phyloP scores from a whole-genome alignment of 2,113 vertebrate genomes.

The Gambusia affinis region DNA sequence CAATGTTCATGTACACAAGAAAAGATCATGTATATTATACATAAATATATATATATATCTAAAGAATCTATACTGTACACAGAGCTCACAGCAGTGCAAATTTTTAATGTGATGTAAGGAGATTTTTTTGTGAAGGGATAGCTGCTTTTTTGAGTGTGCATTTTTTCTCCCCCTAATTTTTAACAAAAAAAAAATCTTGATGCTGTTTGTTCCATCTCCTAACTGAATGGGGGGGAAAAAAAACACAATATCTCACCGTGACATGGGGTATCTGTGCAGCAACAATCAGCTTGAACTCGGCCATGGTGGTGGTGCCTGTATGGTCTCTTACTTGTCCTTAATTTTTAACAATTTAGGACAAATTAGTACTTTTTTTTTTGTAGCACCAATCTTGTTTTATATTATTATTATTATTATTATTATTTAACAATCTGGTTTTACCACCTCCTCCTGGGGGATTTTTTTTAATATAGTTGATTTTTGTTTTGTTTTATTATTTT shows the following conservation, averaged over 20 bases:
- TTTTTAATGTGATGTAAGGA: conserved; percentile 78
- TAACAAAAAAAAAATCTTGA: conserved; percentile 31
- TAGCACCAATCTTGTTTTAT: conserved; percentile 37
- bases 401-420: conserved; percentile 44
- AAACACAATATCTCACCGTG: conserved; percentile 67
- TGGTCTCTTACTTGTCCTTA: conserved; percentile 57
- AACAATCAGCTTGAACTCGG: conserved; percentile 76
- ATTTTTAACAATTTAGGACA: conserved; percentile 59
- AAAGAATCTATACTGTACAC: conserved; percentile 76
- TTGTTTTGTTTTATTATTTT: conserved; percentile 34
- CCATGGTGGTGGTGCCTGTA: conserved; percentile 52
- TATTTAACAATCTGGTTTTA: conserved; percentile 62
- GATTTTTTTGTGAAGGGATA: conserved; percentile 76
- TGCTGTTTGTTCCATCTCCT: conserved; percentile 60
- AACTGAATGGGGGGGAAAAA: conserved; percentile 54
- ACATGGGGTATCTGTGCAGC: conserved; percentile 75
- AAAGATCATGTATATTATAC: conserved; percentile 80
- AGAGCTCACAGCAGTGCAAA: conserved; percentile 72
- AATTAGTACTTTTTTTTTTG: conserved; percentile 42
- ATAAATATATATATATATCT: conserved; percentile 65
- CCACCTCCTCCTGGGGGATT: conserved; percentile 34
- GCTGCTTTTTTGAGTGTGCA: conserved; percentile 68
- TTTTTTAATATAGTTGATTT: conserved; percentile 47
- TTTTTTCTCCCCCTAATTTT: conserved; percentile 47
- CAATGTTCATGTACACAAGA: conserved; percentile 75